phyloP scores from a whole-genome alignment of 2,797 vertebrate genomes.

The Halcyon leucocephala region DNA sequence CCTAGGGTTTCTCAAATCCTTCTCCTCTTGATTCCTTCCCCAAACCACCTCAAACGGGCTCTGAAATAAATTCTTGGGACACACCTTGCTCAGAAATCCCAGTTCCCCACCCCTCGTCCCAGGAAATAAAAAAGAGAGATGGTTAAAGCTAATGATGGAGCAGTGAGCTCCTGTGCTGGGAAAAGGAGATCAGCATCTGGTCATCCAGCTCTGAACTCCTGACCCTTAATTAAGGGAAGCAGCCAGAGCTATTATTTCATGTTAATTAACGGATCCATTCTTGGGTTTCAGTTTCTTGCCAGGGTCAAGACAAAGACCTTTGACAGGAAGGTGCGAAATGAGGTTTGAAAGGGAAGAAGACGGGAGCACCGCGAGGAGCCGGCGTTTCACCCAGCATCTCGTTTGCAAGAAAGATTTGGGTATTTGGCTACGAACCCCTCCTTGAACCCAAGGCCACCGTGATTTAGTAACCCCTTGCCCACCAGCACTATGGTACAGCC shows the following conservation, averaged over 20 bases:
- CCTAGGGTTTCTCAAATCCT: background rate
- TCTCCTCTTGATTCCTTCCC: background rate
- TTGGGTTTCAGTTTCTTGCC: background rate
- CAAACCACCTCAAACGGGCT: background rate
- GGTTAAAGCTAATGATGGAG: background rate
- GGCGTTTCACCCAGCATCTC: background rate
- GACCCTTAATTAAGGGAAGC: background rate
- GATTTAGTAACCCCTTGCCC: too few relatives aligned
- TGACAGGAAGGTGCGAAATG: background rate
- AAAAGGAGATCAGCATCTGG: background rate
- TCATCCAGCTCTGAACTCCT: background rate
- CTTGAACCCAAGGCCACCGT: fast-evolving
- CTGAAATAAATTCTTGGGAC: background rate
- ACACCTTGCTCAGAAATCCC: background rate
- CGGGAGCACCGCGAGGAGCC: background rate
- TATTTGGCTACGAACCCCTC: background rate
- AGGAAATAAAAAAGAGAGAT: background rate
- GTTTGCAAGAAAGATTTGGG: background rate
- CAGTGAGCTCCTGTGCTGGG: background rate
- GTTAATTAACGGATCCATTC: background rate
- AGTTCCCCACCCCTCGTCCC: background rate
- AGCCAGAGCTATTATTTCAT: background rate
- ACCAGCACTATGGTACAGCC: fast-evolving
- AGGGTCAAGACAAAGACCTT: background rate
- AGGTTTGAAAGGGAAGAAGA: background rate